Conservation (phyloP, 2,888 invertebrate species). For the Zonitis immaculata region DNA sequence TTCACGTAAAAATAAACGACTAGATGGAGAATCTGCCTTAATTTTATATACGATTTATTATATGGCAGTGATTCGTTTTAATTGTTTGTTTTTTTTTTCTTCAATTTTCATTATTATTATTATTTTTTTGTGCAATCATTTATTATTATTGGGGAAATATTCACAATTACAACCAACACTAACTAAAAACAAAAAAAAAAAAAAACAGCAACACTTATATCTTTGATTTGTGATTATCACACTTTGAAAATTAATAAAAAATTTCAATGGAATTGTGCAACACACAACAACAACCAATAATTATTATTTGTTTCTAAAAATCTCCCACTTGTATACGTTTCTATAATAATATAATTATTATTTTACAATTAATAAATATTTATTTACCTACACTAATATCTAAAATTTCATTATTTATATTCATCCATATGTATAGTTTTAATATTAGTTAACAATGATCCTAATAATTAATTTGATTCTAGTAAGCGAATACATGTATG, state of each 20-base stretch:
- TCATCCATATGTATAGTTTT: slow-evolving; percentile 32
- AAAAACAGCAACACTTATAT: too few species aligned
- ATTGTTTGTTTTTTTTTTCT: slow-evolving; percentile 34
- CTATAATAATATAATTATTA: slow-evolving; percentile 24
- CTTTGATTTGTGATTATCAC: slow-evolving; percentile 32
- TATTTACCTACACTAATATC: slow-evolving; percentile 36
- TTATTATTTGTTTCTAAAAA: slow-evolving; percentile 17
- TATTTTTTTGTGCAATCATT: slow-evolving; percentile 39
- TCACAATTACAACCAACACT: too few species aligned
- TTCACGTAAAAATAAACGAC: slow-evolving; percentile 27
- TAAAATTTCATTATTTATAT: slow-evolving; percentile 32
- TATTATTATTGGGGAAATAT: not conserved
- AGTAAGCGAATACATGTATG: slow-evolving; percentile 44
- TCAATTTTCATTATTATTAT: slow-evolving; percentile 25
- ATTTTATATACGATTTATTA: slow-evolving; percentile 37
- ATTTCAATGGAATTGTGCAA: slow-evolving; percentile 42
- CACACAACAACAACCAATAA: slow-evolving; percentile 43
- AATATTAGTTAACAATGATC: slow-evolving; percentile 50
- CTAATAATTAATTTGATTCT: slow-evolving; percentile 48
- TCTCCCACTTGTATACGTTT: slow-evolving; percentile 36
- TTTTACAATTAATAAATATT: slow-evolving; percentile 37
- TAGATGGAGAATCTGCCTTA: slow-evolving; percentile 43
- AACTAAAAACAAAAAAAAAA: slow-evolving; percentile 6
- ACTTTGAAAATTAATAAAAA: slow-evolving; percentile 21
- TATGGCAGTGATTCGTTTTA: slow-evolving; percentile 42